Evolutionary conservation across 37 sponge, comb jelly and placozoan genomes (phyloP), one percentile per base, ranked within the genome.

Genomic region (Eunapius fragilis): DNA sequence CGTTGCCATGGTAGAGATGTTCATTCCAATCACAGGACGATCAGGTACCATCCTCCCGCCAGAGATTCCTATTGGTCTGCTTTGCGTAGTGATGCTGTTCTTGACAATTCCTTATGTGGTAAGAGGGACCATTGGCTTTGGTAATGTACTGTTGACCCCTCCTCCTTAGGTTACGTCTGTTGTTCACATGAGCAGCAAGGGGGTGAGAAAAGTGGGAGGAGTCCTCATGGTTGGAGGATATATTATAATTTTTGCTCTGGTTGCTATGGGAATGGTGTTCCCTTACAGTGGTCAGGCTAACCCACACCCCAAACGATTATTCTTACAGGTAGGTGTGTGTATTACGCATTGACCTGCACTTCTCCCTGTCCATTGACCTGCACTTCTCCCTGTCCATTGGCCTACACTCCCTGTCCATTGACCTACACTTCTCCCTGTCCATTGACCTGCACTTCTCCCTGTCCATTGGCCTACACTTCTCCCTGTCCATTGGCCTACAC

Each of bases 11-110:
- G 33, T 77, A 31, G 73, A 82, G 25, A 30, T 91, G 38, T 86
- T 91, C 31, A 45, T 91, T 33, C 91, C 91, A 2, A 45, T 91
- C 45, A 86, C 70, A 58, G 91, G 91, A 0, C 77, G 91, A 13
- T 50, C 79, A 0, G 91, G 91, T 14, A 9, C 78, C 35, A 31
- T 36, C 2, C 67, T 91, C 14, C 83, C 91, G 9, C 87, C 91
- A 35, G 91, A 91, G 68, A 31, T 91, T 27, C 38, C 74, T 9
- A 86, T 91, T 22, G 83, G 72, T 47, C 76, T 82, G 14, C 11
- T 82, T 22, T 41, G 70, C 7, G 78, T 74, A 31, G 17, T 72
- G 22, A 26, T 79, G 0, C 50, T 77, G 0, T 69, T 70, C 36
- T 23, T 31, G 0, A 68, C 32, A 17, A 23, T 58, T 25, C 78